phyloP scores from a whole-genome alignment of 1,140 invertebrate species.

The Caerostris extrusa region DNA sequence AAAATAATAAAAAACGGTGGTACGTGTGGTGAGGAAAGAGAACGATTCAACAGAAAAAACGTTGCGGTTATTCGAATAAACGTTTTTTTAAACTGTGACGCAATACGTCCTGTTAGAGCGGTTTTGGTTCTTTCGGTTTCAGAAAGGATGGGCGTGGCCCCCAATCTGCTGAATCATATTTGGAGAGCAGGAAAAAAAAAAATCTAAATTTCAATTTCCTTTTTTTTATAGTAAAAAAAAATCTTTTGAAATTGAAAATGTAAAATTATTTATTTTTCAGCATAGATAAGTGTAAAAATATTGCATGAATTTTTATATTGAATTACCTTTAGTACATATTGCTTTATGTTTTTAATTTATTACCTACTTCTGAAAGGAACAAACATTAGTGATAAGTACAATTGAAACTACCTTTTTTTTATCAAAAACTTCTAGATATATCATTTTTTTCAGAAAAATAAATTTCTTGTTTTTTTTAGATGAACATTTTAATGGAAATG shows the following conservation, averaged over 20 bases:
- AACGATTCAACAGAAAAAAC: constrained; percentile 34
- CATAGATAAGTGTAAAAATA: too few relatives aligned
- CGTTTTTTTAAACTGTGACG: constrained; percentile 70
- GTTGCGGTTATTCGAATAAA: constrained; percentile 58
- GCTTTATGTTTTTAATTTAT: too few relatives aligned
- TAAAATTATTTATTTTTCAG: not conserved
- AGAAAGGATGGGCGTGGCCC: not conserved
- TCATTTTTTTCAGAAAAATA: too few relatives aligned
- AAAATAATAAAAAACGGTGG: constrained; percentile 45
- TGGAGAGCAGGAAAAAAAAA: not conserved
- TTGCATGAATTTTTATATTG: too few relatives aligned
- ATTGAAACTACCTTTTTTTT: too few relatives aligned
- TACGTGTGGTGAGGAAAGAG: not conserved
- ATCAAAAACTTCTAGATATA: too few relatives aligned
- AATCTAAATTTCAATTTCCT: not conserved
- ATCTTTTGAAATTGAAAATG: not conserved
- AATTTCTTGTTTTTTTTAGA: too few relatives aligned
- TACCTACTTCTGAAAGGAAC: too few relatives aligned
- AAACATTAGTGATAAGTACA: too few relatives aligned
- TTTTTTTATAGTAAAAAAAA: not conserved
- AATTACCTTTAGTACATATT: too few relatives aligned
- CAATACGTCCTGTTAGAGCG: constrained; percentile 28
- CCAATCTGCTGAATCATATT: constrained; percentile 47
- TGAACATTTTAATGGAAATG: too few relatives aligned
- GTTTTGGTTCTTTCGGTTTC: not conserved